phyloP scores from a whole-genome alignment of 2,888 invertebrate species.

The Mesorhabditis spiculigera region DNA sequence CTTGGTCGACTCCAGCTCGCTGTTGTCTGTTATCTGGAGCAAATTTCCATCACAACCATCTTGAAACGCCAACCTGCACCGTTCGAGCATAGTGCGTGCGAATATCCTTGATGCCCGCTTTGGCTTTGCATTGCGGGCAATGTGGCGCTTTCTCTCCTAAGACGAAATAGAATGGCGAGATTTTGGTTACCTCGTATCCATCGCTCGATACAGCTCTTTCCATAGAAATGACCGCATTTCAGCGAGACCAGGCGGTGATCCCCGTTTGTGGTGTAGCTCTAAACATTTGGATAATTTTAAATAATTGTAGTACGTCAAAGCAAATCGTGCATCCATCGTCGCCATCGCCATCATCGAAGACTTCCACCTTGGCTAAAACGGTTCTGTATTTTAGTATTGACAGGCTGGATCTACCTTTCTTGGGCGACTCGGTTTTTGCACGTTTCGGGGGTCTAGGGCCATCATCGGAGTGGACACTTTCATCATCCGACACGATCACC shows the following conservation, averaged over 20 bases:
- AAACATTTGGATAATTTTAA: background rate
- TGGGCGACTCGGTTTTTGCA: too few species aligned
- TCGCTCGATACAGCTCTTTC: slow-evolving; percentile 64
- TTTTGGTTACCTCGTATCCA: slow-evolving; percentile 56
- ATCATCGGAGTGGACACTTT: background rate
- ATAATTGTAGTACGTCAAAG: slow-evolving; percentile 15
- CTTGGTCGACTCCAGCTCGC: background rate
- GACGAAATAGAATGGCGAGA: background rate
- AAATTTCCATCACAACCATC: background rate
- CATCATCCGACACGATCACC: too few species aligned
- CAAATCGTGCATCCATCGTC: slow-evolving; percentile 20
- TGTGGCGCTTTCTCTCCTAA: slow-evolving; percentile 31
- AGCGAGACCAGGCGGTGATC: slow-evolving; percentile 80
- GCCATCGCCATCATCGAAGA: slow-evolving; percentile 10
- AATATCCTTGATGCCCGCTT: slow-evolving; percentile 59
- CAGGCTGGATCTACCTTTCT: too few species aligned
- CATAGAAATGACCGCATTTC: slow-evolving; percentile 88
- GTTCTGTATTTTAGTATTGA: too few species aligned
- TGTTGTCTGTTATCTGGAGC: background rate
- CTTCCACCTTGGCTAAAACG: background rate
- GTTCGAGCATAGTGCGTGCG: slow-evolving; percentile 51
- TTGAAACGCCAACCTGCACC: slow-evolving; percentile 14
- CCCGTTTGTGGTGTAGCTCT: slow-evolving; percentile 71
- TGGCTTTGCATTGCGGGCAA: slow-evolving; percentile 61
- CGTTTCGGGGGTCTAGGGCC: background rate